phyloP scores from a whole-genome alignment of 2,797 vertebrate genomes.

The Loris lydekkerianus region DNA sequence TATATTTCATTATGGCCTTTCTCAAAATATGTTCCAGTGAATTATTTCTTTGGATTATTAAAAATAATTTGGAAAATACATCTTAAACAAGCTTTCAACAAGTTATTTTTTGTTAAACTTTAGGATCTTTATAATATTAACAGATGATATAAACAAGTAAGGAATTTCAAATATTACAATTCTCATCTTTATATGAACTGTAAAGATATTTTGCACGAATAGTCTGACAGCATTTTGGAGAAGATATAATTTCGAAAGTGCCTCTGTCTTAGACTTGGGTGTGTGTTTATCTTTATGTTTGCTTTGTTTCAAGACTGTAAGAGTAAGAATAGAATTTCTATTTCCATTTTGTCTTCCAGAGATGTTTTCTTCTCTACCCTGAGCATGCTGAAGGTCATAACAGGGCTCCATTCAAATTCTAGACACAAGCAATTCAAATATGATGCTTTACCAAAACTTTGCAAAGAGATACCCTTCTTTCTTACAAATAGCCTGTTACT shows the following conservation, averaged over 20 bases:
- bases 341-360: background rate
- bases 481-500: background rate
- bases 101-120: background rate
- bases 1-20: constrained; percentile 16
- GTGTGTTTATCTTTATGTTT: background rate
- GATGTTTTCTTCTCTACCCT: background rate
- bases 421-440: constrained; percentile 7
- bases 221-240: background rate
- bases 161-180: background rate
- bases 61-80: constrained; percentile 26
- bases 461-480: background rate
- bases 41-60: background rate
- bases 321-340: background rate
- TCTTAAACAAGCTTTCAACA: background rate
- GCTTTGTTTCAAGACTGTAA: background rate
- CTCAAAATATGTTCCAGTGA: constrained; percentile 4
- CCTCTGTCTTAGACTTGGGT: background rate
- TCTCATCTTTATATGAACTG: background rate
- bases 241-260: background rate
- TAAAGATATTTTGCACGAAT: background rate
- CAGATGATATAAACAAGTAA: background rate
- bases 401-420: background rate
- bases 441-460: background rate
- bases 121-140: background rate
- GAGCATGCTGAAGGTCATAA: background rate